These are phyloP conservation scores for Sipha flava DNA, from an alignment of 1,140 invertebrate genomes.

Conservation along the genomic window DNA sequence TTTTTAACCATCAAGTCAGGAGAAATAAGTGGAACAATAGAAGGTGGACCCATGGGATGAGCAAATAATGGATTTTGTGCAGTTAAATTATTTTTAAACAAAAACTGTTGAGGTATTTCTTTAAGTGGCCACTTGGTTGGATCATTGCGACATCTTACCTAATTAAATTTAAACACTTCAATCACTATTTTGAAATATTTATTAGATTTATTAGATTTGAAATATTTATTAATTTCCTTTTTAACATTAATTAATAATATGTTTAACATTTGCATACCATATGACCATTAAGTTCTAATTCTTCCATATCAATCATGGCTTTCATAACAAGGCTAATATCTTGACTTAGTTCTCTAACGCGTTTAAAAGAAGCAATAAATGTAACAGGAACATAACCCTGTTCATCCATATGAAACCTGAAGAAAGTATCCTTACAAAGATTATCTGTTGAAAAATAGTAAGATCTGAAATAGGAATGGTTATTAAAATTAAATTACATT, in stretches of 20 bases:
- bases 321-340: conserved; percentile 75
- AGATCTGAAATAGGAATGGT: conserved; percentile 61
- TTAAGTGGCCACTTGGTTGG: conserved; percentile 64
- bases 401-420: conserved; percentile 90
- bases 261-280: conserved; percentile 49
- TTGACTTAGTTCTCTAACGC: conserved; percentile 77
- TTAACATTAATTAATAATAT: too few relatives aligned
- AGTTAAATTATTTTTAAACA: conserved; percentile 28
- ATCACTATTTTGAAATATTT: too few relatives aligned
- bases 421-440: conserved; percentile 88
- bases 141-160: conserved; percentile 70
- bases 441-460: conserved; percentile 99
- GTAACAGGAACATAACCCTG: conserved; percentile 88
- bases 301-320: conserved; percentile 70
- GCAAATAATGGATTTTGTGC: conserved; percentile 36
- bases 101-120: conserved; percentile 29
- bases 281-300: conserved; percentile 69
- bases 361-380: conserved; percentile 90
- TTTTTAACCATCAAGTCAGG: conserved; percentile 23
- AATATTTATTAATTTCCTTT: too few relatives aligned
- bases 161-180: too few relatives aligned
- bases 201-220: too few relatives aligned
- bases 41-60: conserved; percentile 36
- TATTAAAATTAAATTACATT: neutral
- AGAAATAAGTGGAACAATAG: conserved; percentile 26